Base-by-base conservation (phyloP, 2,888 invertebrate genomes). In the Hylaea fasciaria region DNA sequence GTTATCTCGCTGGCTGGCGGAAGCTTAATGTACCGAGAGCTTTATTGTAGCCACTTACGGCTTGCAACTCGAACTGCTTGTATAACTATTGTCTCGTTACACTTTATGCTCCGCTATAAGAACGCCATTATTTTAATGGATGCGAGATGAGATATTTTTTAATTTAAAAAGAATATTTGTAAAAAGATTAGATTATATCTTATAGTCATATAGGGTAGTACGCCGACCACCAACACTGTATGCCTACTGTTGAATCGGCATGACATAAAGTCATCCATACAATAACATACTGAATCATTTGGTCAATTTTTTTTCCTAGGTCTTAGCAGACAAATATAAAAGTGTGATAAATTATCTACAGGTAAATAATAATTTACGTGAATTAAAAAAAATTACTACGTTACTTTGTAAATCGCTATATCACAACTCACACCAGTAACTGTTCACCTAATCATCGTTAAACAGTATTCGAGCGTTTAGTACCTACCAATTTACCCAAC, bases 21-120 rank as follows among this genome's bases (percentile, higher is more conserved):
- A 88, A 91, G 90, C 90, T 91, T 91, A 91, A 91, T 91, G 91
- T 91, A 89, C 83, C 91, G 87, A 84, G 86, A 88, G 91, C 87
- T 91, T 91, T 91, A 91, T 91, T 91, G 91, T 87, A 87, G 85
- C 90, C 89, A 92, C 91, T 91, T 91, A 91, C 85, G 83, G 74
- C 73, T 73, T 76, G 74, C 74, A 76, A 76, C 71, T 76, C 73
- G 76, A 72, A 70, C 76, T 56, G 75, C 69, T 73, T 67, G 67
- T 71, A 65, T 61, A 65, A 72, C 71, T 67, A 69, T 70, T 72
- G 72, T 73, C 68, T 77, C 73, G 70, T 74, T 71, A 76, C 70
- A 69, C 68, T 69, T 66, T 65, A 62, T 62, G 64, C 40, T 47
- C 35, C 17, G 43, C 48, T 50, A 40, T 53, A 58, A 57, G 40